phyloP scores from a whole-genome alignment of 92 coral and sea anemone species.

The Meandrina meandrites region DNA sequence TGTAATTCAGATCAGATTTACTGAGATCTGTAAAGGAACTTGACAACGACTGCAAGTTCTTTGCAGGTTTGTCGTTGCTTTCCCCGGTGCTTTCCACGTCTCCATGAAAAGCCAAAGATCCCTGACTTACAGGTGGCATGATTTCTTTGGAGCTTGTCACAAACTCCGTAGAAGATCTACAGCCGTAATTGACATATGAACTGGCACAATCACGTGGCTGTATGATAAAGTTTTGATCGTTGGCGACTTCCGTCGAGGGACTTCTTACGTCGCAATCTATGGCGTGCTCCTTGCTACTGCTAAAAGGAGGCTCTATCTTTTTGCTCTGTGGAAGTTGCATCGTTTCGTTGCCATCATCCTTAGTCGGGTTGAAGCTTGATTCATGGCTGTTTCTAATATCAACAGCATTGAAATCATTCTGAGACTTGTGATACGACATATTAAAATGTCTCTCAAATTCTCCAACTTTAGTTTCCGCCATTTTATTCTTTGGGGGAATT shows the following conservation, averaged over 20 bases:
- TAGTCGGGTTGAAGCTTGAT: not conserved
- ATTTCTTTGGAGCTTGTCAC: not conserved
- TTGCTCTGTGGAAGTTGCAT: not conserved
- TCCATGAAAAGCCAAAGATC: not conserved
- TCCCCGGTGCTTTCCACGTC: not conserved
- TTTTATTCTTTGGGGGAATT: slow-evolving; percentile 8
- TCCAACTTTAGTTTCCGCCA: not conserved
- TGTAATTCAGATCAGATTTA: not conserved
- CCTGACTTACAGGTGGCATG: not conserved
- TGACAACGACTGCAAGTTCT: slow-evolving; percentile 4
- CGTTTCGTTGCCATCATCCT: not conserved
- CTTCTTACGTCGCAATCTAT: slow-evolving; percentile 17
- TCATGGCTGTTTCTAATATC: not conserved
- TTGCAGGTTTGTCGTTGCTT: not conserved
- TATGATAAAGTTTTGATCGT: not conserved
- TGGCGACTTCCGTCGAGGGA: slow-evolving; percentile 18
- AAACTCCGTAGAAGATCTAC: slow-evolving; percentile 19
- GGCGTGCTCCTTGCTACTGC: slow-evolving; percentile 26
- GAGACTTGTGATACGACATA: not conserved
- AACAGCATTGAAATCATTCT: not conserved
- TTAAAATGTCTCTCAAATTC: slow-evolving; percentile 8
- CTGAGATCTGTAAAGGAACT: not conserved
- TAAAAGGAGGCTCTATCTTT: not conserved
- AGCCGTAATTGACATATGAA: slow-evolving; percentile 24
- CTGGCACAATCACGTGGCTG: slow-evolving; percentile 21